A percentile compares a stretch with the other conserved stretches of the same genome.
Evolutionary conservation across 2,888 invertebrate genomes (phyloP).

Genomic region (Troilus luridus): DNA sequence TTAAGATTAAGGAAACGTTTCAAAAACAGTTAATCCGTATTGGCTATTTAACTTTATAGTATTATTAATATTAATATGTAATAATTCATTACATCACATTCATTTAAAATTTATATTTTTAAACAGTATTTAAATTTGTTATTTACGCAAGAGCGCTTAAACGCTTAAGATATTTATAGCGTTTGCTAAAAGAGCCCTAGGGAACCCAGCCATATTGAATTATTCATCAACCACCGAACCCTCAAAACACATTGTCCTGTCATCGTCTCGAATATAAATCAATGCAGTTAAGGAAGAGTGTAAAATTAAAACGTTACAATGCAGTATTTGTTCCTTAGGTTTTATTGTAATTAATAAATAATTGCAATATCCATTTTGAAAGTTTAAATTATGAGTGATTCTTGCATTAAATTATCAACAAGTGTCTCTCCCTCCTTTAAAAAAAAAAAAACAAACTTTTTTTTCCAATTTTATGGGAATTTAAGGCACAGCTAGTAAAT

Average conservation of each 20-base stretch:
- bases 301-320: neutral
- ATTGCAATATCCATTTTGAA: too few relatives aligned
- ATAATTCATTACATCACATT: neutral
- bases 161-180: neutral
- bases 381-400: neutral
- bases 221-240: slow-evolving; percentile 13
- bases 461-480: too few relatives aligned
- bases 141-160: neutral
- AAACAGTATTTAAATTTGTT: neutral
- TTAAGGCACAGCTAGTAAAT: too few relatives aligned
- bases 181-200: neutral
- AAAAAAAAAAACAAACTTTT: too few relatives aligned
- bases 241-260: slow-evolving; percentile 4
- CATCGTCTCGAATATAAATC: neutral
- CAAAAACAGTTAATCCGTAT: too few relatives aligned
- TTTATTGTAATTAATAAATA: too few relatives aligned
- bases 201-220: slow-evolving; percentile 15
- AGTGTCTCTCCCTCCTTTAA: too few relatives aligned
- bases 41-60: neutral
- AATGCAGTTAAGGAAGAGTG: neutral
- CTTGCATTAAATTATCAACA: too few relatives aligned
- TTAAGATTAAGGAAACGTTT: too few relatives aligned
- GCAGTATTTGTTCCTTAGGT: neutral
- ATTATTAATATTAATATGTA: neutral
- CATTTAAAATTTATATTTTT: neutral